Evolutionary conservation across 2,113 vertebrate species (phyloP).

Genomic region (Semnopithecus entellus): DNA sequence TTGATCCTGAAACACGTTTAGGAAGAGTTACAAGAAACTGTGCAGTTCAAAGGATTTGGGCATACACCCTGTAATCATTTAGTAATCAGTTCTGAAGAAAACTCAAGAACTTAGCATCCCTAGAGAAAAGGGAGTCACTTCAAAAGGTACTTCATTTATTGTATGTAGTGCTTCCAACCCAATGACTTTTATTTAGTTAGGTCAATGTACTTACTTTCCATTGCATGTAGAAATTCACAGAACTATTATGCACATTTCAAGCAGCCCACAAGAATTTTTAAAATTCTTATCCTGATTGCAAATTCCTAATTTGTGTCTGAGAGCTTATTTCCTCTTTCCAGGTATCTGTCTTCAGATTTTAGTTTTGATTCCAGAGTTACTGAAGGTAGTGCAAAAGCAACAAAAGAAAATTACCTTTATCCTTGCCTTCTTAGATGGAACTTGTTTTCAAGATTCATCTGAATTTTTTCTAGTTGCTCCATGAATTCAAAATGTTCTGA

Average conservation of each 20-base stretch:
- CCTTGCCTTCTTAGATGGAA: neutral
- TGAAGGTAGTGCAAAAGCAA: neutral
- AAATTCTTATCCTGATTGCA: neutral
- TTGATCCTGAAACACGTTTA: neutral
- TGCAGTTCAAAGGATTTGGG: neutral
- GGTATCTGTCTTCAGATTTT: neutral
- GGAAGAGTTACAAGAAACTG: neutral
- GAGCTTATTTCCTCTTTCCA: neutral
- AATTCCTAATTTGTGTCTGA: neutral
- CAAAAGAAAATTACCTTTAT: neutral
- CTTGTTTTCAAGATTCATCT: neutral
- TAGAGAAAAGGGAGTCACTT: neutral
- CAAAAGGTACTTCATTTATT: neutral
- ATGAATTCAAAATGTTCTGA: neutral
- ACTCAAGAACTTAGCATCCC: neutral
- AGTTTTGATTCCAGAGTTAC: neutral
- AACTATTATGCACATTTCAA: neutral
- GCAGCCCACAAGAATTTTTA: neutral
- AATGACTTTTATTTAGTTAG: neutral
- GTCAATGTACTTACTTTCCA: neutral
- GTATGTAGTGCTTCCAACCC: neutral
- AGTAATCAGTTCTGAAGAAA: neutral
- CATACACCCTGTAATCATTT: neutral
- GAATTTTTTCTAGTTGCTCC: neutral
- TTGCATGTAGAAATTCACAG: neutral